phyloP scores from a whole-genome alignment of 2,113 vertebrate species.

The Galemys pyrenaicus region DNA sequence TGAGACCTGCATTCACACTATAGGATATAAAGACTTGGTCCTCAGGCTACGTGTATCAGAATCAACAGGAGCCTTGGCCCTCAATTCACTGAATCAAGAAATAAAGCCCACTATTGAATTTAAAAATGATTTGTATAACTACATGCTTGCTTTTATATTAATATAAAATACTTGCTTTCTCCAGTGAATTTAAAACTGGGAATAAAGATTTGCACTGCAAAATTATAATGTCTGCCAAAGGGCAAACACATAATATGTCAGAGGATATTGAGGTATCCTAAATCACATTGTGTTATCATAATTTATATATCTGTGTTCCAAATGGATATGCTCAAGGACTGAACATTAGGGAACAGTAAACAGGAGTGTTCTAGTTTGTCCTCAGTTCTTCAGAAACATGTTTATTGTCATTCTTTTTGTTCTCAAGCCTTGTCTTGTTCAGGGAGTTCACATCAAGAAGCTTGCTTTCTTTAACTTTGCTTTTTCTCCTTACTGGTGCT shows the following conservation, averaged over 20 bases:
- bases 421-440: neutral
- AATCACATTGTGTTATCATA: conserved; percentile 13
- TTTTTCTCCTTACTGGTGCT: neutral
- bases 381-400: neutral
- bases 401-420: neutral
- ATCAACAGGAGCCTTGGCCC: neutral
- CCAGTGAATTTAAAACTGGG: conserved; percentile 13
- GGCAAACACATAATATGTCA: neutral
- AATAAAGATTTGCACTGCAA: conserved; percentile 46
- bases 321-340: neutral
- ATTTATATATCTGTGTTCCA: neutral
- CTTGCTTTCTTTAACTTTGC: neutral
- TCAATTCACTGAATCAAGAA: neutral
- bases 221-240: conserved; percentile 23
- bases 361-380: neutral
- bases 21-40: neutral
- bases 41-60: neutral
- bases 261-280: neutral
- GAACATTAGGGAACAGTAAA: neutral
- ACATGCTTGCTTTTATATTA: neutral
- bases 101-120: neutral
- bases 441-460: neutral
- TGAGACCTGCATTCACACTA: neutral
- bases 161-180: neutral
- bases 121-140: neutral